phyloP scores from a whole-genome alignment of 2,113 vertebrate species.

The Zosterops pallidus region DNA sequence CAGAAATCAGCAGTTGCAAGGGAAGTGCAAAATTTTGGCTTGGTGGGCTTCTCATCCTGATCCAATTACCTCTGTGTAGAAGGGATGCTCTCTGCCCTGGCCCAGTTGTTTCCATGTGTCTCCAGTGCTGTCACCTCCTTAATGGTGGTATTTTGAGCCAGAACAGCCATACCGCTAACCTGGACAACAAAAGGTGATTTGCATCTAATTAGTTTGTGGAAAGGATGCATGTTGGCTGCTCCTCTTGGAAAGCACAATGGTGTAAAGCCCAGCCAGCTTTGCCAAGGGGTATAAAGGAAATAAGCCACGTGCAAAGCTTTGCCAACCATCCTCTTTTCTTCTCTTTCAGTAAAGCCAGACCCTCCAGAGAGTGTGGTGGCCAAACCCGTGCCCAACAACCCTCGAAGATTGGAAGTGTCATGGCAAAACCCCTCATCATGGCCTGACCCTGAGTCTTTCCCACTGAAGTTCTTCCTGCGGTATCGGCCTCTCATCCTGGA shows the following conservation, averaged over 20 bases:
- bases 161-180: not conserved
- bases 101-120: not conserved
- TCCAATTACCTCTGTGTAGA: not conserved
- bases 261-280: not conserved
- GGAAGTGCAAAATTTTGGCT: not conserved
- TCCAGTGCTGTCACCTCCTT: not conserved
- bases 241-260: not conserved
- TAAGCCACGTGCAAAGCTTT: not conserved
- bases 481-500: conserved; percentile 95
- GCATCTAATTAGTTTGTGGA: not conserved
- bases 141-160: not conserved
- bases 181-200: not conserved
- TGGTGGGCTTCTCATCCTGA: not conserved
- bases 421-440: conserved; percentile 93
- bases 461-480: conserved; percentile 94
- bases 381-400: conserved; percentile 84
- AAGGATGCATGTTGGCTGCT: not conserved
- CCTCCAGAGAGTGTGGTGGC: conserved; percentile 92
- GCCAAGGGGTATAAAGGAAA: not conserved
- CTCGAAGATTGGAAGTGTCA: conserved; percentile 87
- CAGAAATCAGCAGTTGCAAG: not conserved
- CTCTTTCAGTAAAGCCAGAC: conserved; percentile 89
- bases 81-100: not conserved
- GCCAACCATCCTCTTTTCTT: not conserved
- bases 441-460: conserved; percentile 93